Percentiles rank a stretch among this genome's conserved stretches.
phyloP scores from a whole-genome alignment of 1,140 invertebrate species.

The Probaryconus sp. region DNA sequence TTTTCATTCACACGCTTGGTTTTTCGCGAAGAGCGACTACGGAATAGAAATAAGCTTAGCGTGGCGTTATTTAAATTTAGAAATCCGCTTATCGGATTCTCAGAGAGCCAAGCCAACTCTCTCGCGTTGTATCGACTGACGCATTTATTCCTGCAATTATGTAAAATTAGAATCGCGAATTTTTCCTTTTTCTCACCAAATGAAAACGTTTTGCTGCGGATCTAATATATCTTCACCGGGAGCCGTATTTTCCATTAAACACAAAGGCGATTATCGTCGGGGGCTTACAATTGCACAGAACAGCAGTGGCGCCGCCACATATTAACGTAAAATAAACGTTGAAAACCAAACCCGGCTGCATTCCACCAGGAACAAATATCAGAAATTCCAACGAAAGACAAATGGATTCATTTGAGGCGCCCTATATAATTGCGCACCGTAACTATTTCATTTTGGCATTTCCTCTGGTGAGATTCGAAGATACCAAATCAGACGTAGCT shows the following conservation, averaged over 20 bases:
- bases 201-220: too few relatives aligned
- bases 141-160: slow-evolving; percentile 59
- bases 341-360: slow-evolving; percentile 6
- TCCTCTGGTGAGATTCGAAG: slow-evolving; percentile 3
- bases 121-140: slow-evolving; percentile 54
- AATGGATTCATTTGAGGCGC: slow-evolving; percentile 20
- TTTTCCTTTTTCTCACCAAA: too few relatives aligned
- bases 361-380: slow-evolving; percentile 11
- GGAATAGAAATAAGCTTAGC: slow-evolving; percentile 54
- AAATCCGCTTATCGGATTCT: slow-evolving; percentile 57
- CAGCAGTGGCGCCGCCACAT: too few relatives aligned
- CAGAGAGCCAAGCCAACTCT: slow-evolving; percentile 36
- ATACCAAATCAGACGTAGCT: slow-evolving; percentile 16
- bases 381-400: slow-evolving; percentile 23
- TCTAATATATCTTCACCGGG: too few relatives aligned
- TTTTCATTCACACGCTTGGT: slow-evolving; percentile 8
- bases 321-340: slow-evolving; percentile 23
- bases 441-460: slow-evolving; percentile 38
- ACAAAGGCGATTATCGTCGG: too few relatives aligned
- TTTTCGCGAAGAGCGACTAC: slow-evolving; percentile 9
- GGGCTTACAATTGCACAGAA: too few relatives aligned
- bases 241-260: too few relatives aligned
- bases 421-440: slow-evolving; percentile 25
- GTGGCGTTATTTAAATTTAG: slow-evolving; percentile 60
- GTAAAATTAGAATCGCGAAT: slow-evolving; percentile 43